Percentiles rank a stretch among this genome's conserved stretches.
Evolutionary conservation across 1,140 invertebrate genomes (phyloP).

Genomic region (Drosophila leontia): DNA sequence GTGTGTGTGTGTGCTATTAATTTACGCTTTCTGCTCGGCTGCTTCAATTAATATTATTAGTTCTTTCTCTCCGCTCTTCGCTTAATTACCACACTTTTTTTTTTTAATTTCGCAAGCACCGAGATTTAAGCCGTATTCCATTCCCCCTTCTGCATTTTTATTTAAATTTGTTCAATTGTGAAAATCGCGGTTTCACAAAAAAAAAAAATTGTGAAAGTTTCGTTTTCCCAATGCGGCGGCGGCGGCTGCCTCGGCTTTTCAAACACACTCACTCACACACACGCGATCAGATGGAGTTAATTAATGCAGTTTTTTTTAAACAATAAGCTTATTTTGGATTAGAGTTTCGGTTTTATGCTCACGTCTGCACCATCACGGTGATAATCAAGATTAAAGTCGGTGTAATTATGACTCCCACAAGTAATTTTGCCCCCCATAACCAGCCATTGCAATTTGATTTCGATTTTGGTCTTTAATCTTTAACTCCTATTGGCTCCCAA

Average conservation of each 20-base stretch:
- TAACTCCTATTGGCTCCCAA: constrained; percentile 10
- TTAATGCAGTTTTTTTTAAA: constrained; percentile 31
- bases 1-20: constrained; percentile 56
- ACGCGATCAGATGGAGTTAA: constrained; percentile 17
- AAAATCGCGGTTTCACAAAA: constrained; percentile 59
- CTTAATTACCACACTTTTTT: constrained; percentile 66
- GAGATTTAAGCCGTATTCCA: constrained; percentile 14
- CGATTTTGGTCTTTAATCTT: neutral
- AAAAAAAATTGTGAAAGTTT: constrained; percentile 69
- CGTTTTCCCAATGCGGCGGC: constrained; percentile 47
- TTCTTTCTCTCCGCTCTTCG: constrained; percentile 65
- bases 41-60: constrained; percentile 82
- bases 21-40: constrained; percentile 80
- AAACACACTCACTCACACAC: neutral
- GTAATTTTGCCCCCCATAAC: too few relatives aligned
- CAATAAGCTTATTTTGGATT: constrained; percentile 23
- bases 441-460: neutral
- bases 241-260: constrained; percentile 38
- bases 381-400: constrained; percentile 1
- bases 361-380: constrained; percentile 23
- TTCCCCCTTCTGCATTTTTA: constrained; percentile 22
- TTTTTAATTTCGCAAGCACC: constrained; percentile 42
- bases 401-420: neutral
- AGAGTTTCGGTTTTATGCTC: constrained; percentile 15
- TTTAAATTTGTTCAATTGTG: constrained; percentile 68